Percentiles rank a stretch among this genome's conserved stretches.
Evolutionary conservation across 2,797 vertebrate species (phyloP).

Genomic region (Acanthurus leucopareius): DNA sequence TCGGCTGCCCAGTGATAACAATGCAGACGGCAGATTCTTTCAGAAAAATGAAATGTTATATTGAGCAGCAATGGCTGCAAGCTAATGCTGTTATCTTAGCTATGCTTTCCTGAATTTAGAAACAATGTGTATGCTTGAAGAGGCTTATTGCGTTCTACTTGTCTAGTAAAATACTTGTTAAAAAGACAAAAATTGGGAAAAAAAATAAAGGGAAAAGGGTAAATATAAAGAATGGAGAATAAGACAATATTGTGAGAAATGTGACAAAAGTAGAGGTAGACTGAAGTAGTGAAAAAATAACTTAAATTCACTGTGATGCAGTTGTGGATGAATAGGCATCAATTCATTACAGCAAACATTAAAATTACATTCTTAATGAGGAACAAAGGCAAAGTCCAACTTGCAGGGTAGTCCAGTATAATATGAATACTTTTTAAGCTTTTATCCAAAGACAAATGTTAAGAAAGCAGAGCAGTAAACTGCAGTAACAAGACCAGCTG

Average conservation of each 20-base stretch:
- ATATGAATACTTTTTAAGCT: no score
- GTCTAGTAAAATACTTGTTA: slow-evolving; percentile 1
- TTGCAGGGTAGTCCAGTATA: no score
- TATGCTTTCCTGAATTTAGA: slow-evolving; percentile 10
- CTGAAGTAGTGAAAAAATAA: no score
- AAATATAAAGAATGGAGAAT: not conserved
- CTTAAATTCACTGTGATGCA: no score
- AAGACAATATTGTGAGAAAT: slow-evolving; percentile 13
- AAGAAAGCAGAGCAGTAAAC: no score
- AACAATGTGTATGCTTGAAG: not conserved
- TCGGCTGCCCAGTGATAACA: slow-evolving; percentile 22
- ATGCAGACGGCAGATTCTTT: slow-evolving; percentile 14
- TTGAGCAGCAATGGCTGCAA: slow-evolving; percentile 1
- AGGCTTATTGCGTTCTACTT: not conserved
- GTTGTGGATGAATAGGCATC: no score
- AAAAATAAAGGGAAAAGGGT: not conserved
- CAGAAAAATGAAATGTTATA: slow-evolving; percentile 2
- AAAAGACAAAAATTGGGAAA: slow-evolving; percentile 13
- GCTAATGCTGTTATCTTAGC: slow-evolving; percentile 7
- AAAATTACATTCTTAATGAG: no score
- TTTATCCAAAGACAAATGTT: no score
- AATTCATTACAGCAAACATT: no score
- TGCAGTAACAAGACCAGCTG: no score
- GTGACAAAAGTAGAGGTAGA: not conserved
- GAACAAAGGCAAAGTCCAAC: no score